Evolutionary conservation across 2,888 invertebrate species (phyloP).

Genomic region (Pherbina coryleti): DNA sequence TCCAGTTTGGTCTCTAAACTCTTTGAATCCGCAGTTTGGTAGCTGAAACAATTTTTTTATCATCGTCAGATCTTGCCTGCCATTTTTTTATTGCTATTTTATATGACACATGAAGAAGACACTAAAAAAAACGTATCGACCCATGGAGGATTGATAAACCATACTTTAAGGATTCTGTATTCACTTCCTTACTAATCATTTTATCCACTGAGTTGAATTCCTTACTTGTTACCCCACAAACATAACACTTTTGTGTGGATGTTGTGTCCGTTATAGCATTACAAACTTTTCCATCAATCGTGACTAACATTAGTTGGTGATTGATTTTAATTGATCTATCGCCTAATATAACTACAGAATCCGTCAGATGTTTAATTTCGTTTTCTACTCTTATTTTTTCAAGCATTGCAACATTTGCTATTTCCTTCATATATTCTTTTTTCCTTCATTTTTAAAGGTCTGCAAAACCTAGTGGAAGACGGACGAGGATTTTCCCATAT

Average conservation of each 20-base stretch:
- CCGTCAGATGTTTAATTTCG: no score
- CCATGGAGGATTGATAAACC: slow-evolving; percentile 25
- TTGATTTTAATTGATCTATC: no score
- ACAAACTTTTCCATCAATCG: slow-evolving; percentile 33
- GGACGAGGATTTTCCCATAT: slow-evolving; percentile 6
- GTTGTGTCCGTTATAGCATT: no score
- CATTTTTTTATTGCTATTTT: slow-evolving; percentile 13
- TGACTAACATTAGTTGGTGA: slow-evolving; percentile 33
- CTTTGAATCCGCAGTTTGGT: neutral
- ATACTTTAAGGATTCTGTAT: slow-evolving; percentile 38
- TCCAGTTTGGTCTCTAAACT: neutral
- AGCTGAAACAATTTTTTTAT: neutral
- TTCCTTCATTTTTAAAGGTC: slow-evolving; percentile 30
- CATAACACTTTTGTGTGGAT: slow-evolving; percentile 26
- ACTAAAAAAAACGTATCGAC: slow-evolving; percentile 29
- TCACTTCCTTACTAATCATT: slow-evolving; percentile 37
- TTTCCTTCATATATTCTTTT: slow-evolving; percentile 28
- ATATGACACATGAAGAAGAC: slow-evolving; percentile 19
- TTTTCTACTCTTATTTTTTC: slow-evolving; percentile 27
- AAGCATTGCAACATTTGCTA: slow-evolving; percentile 6
- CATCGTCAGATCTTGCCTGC: no score
- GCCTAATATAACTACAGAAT: slow-evolving; percentile 4
- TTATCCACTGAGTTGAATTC: no score
- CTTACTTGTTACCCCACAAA: slow-evolving; percentile 35
- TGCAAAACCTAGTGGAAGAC: slow-evolving; percentile 27